Evolutionary conservation across 2,113 vertebrate species (phyloP).

Genomic region (Ceyx melanurus): DNA sequence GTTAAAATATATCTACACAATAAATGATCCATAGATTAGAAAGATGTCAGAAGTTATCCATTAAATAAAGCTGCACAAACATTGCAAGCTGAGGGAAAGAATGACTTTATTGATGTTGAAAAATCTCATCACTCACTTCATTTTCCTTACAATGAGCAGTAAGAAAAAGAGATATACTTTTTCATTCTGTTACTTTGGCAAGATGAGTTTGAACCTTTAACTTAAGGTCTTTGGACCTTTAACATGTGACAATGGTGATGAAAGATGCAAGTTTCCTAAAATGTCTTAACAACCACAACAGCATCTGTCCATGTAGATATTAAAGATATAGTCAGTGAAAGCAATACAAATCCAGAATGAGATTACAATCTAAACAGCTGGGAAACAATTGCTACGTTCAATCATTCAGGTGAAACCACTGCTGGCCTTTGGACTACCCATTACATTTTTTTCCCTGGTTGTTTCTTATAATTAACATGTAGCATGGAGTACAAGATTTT

Average conservation of each 20-base stretch:
- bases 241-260: conserved; percentile 47
- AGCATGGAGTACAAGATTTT: conserved; percentile 2
- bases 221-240: conserved; percentile 42
- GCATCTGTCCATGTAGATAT: conserved; percentile 55
- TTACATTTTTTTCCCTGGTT: neutral
- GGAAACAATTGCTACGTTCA: conserved; percentile 44
- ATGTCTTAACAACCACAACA: conserved; percentile 24
- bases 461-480: conserved; percentile 63
- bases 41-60: conserved; percentile 1
- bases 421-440: conserved; percentile 42
- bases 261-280: conserved; percentile 56
- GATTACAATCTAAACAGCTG: conserved; percentile 14
- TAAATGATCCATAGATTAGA: conserved; percentile 47
- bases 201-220: conserved; percentile 59
- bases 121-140: conserved; percentile 53
- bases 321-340: conserved; percentile 71
- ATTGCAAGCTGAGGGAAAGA: conserved; percentile 41
- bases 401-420: conserved; percentile 16
- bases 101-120: conserved; percentile 44
- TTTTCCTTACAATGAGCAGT: conserved; percentile 66
- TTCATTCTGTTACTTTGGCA: conserved; percentile 54
- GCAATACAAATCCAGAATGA: conserved; percentile 50
- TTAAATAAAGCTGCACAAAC: conserved; percentile 30
- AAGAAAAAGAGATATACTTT: conserved; percentile 56
- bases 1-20: neutral